These are phyloP conservation scores for Ischnura elegans DNA, from an alignment of 2,888 invertebrate species.

Conservation along the genomic window DNA sequence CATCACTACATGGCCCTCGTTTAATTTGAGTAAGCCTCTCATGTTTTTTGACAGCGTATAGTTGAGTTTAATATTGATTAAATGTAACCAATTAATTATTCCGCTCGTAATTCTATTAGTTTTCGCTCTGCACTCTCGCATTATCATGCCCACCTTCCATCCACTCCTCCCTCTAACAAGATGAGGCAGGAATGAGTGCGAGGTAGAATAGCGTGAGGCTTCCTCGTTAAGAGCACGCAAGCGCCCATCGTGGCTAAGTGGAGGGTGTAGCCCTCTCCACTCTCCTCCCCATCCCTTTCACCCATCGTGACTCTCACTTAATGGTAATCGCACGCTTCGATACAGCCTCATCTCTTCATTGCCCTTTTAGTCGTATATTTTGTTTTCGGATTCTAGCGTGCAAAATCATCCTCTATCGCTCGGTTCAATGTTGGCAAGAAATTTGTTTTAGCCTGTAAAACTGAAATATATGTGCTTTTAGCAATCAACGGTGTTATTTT, in stretches of 20 bases:
- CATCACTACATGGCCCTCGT: background rate
- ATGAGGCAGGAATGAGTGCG: background rate
- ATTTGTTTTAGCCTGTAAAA: no score
- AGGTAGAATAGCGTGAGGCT: no score
- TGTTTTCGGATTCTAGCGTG: no score
- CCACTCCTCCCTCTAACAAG: background rate
- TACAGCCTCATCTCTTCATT: background rate
- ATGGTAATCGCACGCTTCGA: no score
- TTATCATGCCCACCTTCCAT: background rate
- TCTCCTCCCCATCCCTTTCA: no score
- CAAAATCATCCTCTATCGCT: no score
- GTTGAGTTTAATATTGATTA: background rate
- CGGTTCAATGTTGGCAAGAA: no score
- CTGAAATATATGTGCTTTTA: no score
- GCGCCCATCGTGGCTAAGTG: constrained; percentile 31
- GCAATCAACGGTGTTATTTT: no score
- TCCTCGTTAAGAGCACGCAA: constrained; percentile 59
- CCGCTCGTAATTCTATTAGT: background rate
- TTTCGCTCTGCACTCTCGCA: no score
- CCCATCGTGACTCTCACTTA: no score
- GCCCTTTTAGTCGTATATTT: no score
- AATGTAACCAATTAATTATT: constrained; percentile 2
- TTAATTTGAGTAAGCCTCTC: background rate
- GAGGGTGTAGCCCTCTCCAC: constrained; percentile 61
- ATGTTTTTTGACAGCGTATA: background rate